phyloP scores from a whole-genome alignment of 2,888 invertebrate species.

The Sarcophaga variegata region DNA sequence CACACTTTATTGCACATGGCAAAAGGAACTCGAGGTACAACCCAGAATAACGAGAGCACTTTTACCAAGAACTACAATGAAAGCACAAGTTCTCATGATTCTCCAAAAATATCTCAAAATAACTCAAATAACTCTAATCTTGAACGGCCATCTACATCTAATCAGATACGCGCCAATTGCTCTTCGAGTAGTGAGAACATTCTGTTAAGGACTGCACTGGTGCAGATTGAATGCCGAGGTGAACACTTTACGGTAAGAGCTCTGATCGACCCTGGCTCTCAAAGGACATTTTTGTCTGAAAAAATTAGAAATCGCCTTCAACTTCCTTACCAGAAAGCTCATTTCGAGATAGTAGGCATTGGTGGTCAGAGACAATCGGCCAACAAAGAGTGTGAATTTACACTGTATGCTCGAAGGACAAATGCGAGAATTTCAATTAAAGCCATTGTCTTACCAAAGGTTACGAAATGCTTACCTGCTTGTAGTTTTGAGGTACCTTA shows the following conservation, averaged over 20 bases:
- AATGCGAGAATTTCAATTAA: not conserved
- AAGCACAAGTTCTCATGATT: not conserved
- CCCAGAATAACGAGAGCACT: no score
- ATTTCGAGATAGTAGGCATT: not conserved
- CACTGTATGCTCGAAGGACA: not conserved
- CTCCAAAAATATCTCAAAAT: no score
- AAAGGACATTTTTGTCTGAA: no score
- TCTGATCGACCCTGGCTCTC: not conserved
- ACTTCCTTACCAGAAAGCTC: no score
- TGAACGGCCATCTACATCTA: not conserved
- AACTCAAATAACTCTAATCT: not conserved
- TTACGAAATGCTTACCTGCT: constrained; percentile 21
- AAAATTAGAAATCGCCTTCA: no score
- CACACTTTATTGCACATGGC: not conserved
- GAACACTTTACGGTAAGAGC: not conserved
- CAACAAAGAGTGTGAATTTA: not conserved
- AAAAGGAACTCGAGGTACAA: no score
- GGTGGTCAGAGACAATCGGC: constrained; percentile 22
- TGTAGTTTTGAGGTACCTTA: not conserved
- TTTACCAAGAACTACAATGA: no score
- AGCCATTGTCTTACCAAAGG: constrained; percentile 34
- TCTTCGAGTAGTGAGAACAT: no score
- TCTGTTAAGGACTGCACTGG: not conserved
- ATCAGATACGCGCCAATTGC: no score
- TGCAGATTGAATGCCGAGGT: not conserved